phyloP scores from a whole-genome alignment of 2,113 vertebrate species.

The Rhombomys opimus region DNA sequence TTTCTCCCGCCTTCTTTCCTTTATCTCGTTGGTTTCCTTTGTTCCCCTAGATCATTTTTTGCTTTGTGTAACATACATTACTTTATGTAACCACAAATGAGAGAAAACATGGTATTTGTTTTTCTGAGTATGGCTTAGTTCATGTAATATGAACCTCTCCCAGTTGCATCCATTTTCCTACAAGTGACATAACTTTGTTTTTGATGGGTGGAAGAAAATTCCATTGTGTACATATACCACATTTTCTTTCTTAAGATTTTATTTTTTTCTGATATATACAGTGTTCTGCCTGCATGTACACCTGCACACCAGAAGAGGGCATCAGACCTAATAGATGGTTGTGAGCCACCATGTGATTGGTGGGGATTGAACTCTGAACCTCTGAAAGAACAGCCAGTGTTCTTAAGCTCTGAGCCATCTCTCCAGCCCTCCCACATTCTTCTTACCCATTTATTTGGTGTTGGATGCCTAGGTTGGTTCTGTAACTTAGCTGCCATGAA shows the following conservation, averaged over 20 bases:
- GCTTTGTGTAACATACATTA: neutral
- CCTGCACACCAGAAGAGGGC: no score
- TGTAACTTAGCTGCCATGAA: neutral
- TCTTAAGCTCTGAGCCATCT: no score
- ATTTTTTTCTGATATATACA: no score
- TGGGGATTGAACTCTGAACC: no score
- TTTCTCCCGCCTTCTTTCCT: neutral
- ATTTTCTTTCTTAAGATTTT: neutral
- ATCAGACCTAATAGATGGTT: no score
- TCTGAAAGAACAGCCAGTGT: no score
- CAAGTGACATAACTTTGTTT: neutral
- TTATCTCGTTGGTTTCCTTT: neutral
- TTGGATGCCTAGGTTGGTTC: neutral
- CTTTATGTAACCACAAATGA: neutral
- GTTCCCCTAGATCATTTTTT: neutral
- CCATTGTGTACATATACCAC: neutral
- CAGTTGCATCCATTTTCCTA: neutral
- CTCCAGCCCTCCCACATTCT: no score
- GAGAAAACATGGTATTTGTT: neutral
- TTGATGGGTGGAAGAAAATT: neutral
- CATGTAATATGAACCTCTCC: neutral
- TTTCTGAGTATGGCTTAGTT: neutral
- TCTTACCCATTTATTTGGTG: neutral
- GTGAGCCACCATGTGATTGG: no score
- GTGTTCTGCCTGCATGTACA: no score